Conservation (phyloP, 1,140 invertebrate species). For the Eurosta solidaginis region DNA sequence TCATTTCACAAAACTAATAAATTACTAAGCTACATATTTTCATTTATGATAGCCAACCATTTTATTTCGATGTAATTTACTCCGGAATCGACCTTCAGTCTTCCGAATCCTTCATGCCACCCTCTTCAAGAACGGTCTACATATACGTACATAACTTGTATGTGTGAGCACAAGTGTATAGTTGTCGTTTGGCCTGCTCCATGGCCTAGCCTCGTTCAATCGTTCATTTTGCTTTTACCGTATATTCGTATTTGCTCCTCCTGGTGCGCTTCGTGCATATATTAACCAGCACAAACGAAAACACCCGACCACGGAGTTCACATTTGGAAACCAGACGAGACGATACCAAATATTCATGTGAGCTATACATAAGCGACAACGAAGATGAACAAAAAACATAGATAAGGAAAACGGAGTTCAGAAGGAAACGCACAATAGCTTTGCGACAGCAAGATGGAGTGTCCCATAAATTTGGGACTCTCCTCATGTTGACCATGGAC, state of each 20-base stretch:
- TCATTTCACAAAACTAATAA: too few relatives aligned
- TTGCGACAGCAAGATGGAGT: not conserved
- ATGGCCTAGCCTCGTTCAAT: not conserved
- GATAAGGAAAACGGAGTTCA: not conserved
- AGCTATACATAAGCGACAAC: not conserved
- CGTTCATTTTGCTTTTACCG: not conserved
- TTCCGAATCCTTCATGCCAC: too few relatives aligned
- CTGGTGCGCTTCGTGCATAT: constrained; percentile 20
- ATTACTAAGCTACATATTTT: too few relatives aligned
- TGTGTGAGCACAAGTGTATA: not conserved
- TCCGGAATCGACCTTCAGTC: too few relatives aligned
- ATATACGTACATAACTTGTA: not conserved
- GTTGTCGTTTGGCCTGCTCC: not conserved
- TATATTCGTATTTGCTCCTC: constrained; percentile 16
- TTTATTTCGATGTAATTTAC: too few relatives aligned
- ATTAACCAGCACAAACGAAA: constrained; percentile 13
- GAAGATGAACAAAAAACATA: not conserved
- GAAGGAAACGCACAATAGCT: not conserved
- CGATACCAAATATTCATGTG: not conserved
- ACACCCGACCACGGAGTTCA: not conserved
- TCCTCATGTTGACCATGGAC: constrained; percentile 2
- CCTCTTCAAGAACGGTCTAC: not conserved
- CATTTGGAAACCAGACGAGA: not conserved
- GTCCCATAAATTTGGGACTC: constrained; percentile 14
- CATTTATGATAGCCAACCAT: too few relatives aligned